Base-by-base conservation (phyloP, 2,113 vertebrate genomes). In the Murina feae region DNA sequence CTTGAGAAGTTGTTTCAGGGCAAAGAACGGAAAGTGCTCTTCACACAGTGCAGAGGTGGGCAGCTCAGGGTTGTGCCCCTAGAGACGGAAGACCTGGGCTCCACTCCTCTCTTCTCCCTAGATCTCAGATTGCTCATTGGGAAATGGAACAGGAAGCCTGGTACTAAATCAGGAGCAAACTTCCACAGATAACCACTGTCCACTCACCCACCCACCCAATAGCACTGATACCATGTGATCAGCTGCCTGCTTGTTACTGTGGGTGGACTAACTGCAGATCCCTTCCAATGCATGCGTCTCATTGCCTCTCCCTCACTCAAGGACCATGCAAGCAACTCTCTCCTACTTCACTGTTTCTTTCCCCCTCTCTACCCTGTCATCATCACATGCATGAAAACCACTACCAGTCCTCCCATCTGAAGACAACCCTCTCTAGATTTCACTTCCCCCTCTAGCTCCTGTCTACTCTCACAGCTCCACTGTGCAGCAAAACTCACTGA, bases 251-350 rank as follows among this genome's bases (percentile, higher is more conserved):
- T 58, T 71, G 11, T 28, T 49, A 4, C 37, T 39, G 0, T 28
- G 28, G 20, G 4, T 1, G 8, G 58, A 17, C 30, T 21, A 7
- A 9, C 44, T 6, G 39, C 63, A 9, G 79, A 20, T 8, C 16
- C 63, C 42, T 16, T 2, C 8, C 20, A n/a, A 25, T 0, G 58
- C 4, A 1, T 6, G 42, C 14, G 4, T 4, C n/a, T 30, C 9
- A 1, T 4, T 10, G n/a, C 49, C n/a, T 71, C 6, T 47, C 35
- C 47, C 8, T 86, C 1, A 3, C 25, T 53, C 20, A 55, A 55
- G 44, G 51, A 1, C 89, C 5, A 0, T 4, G 12, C 3, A 13
- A 30, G 68, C 44, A 14, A 10, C 32, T 42, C 55, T 66, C n/a
- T 2, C 14, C 39, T 60, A 2, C 39, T 10, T 3, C 9, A 1